These are phyloP conservation scores for Geotrupes spiniger DNA, from an alignment of 2,888 invertebrate species.

Conservation along the genomic window DNA sequence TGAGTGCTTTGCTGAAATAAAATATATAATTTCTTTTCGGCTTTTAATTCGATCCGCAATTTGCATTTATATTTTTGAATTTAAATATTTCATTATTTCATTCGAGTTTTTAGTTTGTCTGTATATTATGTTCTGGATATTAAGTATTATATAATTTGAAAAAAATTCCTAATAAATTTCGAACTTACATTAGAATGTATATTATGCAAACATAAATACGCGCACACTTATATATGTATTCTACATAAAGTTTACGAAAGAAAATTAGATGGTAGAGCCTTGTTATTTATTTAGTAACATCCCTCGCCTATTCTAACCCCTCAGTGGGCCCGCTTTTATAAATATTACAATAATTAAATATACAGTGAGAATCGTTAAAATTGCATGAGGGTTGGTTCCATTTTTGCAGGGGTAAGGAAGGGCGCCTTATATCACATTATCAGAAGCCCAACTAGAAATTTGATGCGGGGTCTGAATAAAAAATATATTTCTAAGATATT, in stretches of 20 bases:
- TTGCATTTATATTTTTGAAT: slow-evolving; percentile 22
- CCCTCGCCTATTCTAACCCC: slow-evolving; percentile 22
- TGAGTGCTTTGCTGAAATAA: slow-evolving; percentile 13
- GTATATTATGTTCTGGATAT: slow-evolving; percentile 13
- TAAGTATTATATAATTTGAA: slow-evolving; percentile 7
- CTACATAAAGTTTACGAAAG: slow-evolving; percentile 40
- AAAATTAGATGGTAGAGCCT: slow-evolving; percentile 40
- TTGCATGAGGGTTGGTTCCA: slow-evolving; percentile 44
- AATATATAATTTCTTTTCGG: slow-evolving; percentile 18
- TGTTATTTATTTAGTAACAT: slow-evolving; percentile 39
- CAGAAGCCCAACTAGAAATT: no score
- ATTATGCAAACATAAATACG: no score
- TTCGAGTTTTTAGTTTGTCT: slow-evolving; percentile 7
- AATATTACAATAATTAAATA: slow-evolving; percentile 52
- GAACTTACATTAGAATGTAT: slow-evolving; percentile 30
- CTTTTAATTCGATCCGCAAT: slow-evolving; percentile 13
- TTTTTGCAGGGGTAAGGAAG: slow-evolving; percentile 36
- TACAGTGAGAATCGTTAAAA: slow-evolving; percentile 45
- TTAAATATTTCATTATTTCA: slow-evolving; percentile 24
- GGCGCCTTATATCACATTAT: slow-evolving; percentile 24
- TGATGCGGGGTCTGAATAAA: neutral
- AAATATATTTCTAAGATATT: no score
- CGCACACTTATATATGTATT: no score
- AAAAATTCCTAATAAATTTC: slow-evolving; percentile 14
- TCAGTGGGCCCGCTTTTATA: slow-evolving; percentile 44